phyloP scores from a whole-genome alignment of 1,140 invertebrate genomes.

The Drosophila prosaltans region DNA sequence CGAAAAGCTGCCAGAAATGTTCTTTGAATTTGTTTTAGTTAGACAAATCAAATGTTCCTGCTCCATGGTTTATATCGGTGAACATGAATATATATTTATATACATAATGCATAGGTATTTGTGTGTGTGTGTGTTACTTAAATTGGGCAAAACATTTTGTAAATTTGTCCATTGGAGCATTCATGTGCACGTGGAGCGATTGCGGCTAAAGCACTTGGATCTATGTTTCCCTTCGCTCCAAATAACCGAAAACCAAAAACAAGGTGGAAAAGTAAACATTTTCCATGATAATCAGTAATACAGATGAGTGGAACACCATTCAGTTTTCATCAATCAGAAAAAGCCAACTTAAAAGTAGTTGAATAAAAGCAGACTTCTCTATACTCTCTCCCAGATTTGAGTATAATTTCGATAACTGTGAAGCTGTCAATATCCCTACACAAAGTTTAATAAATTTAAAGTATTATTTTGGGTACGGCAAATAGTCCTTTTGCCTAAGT shows the following conservation, averaged over 20 bases:
- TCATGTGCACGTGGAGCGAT: background rate
- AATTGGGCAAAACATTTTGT: slow-evolving; percentile 57
- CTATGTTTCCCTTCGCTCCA: background rate
- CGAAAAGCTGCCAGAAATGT: slow-evolving; percentile 59
- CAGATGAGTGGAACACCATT: no score
- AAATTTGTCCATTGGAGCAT: slow-evolving; percentile 39
- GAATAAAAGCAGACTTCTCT: no score
- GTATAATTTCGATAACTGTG: no score
- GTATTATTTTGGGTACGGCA: background rate
- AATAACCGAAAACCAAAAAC: no score
- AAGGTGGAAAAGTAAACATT: background rate
- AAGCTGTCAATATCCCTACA: no score
- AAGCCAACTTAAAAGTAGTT: no score
- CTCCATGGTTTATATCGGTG: background rate
- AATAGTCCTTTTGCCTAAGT: no score
- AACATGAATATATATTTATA: slow-evolving; percentile 1
- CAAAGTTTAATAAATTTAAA: no score
- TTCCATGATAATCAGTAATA: slow-evolving; percentile 2
- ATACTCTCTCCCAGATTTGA: no score
- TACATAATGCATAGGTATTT: background rate
- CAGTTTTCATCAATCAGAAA: no score
- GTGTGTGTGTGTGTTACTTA: slow-evolving; percentile 33
- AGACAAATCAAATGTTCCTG: slow-evolving; percentile 43
- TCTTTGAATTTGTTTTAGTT: slow-evolving; percentile 63
- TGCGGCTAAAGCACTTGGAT: slow-evolving; percentile 6